These are phyloP conservation scores for Volucella inflata DNA, from an alignment of 2,888 invertebrate species.

Conservation along the genomic window DNA sequence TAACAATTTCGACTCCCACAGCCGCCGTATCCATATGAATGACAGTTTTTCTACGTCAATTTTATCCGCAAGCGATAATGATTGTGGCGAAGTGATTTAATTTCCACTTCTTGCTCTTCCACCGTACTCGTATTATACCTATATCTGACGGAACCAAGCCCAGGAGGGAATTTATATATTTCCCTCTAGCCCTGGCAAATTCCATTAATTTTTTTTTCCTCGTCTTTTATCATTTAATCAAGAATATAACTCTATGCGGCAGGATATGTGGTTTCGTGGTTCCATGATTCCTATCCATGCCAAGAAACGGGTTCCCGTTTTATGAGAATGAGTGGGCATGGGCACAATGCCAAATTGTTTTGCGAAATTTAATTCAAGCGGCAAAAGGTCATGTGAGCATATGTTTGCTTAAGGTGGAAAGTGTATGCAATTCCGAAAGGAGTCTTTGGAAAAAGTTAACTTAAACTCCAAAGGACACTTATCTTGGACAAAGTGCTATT, in stretches of 20 bases:
- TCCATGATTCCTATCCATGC: conserved; percentile 5
- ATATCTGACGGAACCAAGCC: no score
- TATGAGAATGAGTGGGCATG: conserved; percentile 44
- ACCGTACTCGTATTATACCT: not conserved
- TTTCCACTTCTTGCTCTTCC: conserved; percentile 10
- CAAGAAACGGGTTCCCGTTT: not conserved
- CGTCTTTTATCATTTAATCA: conserved; percentile 37
- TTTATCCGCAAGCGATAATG: conserved; percentile 56
- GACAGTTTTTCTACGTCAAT: conserved; percentile 47
- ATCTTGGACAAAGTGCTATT: conserved; percentile 3
- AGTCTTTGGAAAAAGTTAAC: conserved; percentile 20
- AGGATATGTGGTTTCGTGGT: not conserved
- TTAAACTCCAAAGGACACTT: conserved; percentile 13
- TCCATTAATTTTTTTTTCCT: conserved; percentile 40
- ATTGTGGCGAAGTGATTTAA: conserved; percentile 47
- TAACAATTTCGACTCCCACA: no score
- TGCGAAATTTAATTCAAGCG: conserved; percentile 50
- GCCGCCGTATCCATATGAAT: conserved; percentile 14
- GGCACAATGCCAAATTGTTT: conserved; percentile 65
- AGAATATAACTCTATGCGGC: conserved; percentile 43
- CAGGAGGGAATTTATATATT: not conserved
- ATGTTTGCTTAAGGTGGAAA: conserved; percentile 17
- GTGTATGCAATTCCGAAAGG: not conserved
- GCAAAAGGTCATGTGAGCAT: conserved; percentile 65
- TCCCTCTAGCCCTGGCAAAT: conserved; percentile 23